A percentile compares a stretch with the other conserved stretches of the same genome.
phyloP scores from a whole-genome alignment of 2,888 invertebrate species.

The Oxytorus armatus region DNA sequence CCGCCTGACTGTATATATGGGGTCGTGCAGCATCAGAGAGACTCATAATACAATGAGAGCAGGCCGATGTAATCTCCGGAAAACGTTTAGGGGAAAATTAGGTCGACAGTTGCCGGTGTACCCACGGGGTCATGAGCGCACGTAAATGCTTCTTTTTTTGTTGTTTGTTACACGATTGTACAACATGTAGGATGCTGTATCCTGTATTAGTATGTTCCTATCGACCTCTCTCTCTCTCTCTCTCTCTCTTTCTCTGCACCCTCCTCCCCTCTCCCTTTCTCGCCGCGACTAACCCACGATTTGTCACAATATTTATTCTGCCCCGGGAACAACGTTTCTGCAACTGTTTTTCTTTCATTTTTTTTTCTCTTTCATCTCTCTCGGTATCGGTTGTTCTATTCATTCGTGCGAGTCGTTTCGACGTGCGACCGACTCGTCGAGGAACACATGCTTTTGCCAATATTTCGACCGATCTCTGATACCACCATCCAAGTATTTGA shows the following conservation, averaged over 20 bases:
- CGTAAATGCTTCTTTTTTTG: constrained; percentile 53
- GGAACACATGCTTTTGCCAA: constrained; percentile 28
- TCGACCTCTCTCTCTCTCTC: constrained; percentile 59
- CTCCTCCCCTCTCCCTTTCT: constrained; percentile 59
- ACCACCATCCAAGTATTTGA: background rate
- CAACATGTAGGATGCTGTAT: constrained; percentile 30
- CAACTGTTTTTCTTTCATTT: constrained; percentile 64
- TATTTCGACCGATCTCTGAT: no score
- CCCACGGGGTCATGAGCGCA: constrained; percentile 73
- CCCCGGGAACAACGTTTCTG: constrained; percentile 53
- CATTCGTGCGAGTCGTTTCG: background rate
- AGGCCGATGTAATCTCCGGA: constrained; percentile 83
- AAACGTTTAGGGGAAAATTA: constrained; percentile 84
- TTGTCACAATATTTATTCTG: constrained; percentile 83
- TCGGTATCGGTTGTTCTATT: constrained; percentile 22
- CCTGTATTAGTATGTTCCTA: constrained; percentile 42
- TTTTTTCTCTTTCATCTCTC: constrained; percentile 8
- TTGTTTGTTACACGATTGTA: constrained; percentile 49
- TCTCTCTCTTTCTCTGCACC: constrained; percentile 37
- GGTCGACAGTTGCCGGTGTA: constrained; percentile 81
- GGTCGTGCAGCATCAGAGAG: constrained; percentile 30
- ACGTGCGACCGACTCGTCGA: background rate
- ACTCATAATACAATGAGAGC: constrained; percentile 79
- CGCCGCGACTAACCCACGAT: constrained; percentile 71
- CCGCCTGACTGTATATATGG: constrained; percentile 6